Evolutionary conservation across 2,113 vertebrate species (phyloP).

Genomic region (Crotalus helleri): DNA sequence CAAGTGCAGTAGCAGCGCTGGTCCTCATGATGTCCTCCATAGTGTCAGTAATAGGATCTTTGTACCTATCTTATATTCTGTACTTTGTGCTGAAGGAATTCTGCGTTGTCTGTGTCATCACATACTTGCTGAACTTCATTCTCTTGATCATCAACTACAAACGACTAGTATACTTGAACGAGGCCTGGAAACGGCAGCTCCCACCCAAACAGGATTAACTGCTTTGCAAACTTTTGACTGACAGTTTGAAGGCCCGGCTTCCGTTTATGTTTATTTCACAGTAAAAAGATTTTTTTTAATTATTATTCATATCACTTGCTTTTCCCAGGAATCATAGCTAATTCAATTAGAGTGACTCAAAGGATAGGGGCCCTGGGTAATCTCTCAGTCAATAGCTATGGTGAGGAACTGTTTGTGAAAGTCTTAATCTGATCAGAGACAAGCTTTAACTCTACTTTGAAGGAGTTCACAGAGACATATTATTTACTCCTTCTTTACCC

Average conservation of each 20-base stretch:
- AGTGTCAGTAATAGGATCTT: constrained; percentile 89
- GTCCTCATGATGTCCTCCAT: constrained; percentile 98
- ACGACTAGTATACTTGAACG: constrained; percentile 99
- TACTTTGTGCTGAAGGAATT: constrained; percentile 99
- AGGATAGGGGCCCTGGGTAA: constrained; percentile 66
- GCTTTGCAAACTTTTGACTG: constrained; percentile 80
- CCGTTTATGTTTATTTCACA: constrained; percentile 95
- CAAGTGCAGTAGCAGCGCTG: constrained; percentile 92
- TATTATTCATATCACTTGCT: constrained; percentile 73
- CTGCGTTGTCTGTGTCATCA: constrained; percentile 93
- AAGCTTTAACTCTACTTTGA: constrained; percentile 81
- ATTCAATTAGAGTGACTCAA: constrained; percentile 67
- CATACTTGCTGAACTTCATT: constrained; percentile 97
- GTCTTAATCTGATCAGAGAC: constrained; percentile 71
- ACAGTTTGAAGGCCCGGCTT: constrained; percentile 86
- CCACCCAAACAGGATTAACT: constrained; percentile 89
- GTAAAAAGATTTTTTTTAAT: constrained; percentile 64
- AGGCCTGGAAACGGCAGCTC: constrained; percentile 97
- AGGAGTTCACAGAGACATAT: constrained; percentile 68
- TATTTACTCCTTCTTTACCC: constrained; percentile 37
- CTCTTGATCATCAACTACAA: constrained; percentile 98
- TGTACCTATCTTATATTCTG: constrained; percentile 98
- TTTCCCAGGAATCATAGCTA: constrained; percentile 64
- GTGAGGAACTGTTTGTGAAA: constrained; percentile 57
- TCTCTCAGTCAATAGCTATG: constrained; percentile 66